phyloP scores from a whole-genome alignment of 2,797 vertebrate species.

The Acrocephalus scirpaceus region DNA sequence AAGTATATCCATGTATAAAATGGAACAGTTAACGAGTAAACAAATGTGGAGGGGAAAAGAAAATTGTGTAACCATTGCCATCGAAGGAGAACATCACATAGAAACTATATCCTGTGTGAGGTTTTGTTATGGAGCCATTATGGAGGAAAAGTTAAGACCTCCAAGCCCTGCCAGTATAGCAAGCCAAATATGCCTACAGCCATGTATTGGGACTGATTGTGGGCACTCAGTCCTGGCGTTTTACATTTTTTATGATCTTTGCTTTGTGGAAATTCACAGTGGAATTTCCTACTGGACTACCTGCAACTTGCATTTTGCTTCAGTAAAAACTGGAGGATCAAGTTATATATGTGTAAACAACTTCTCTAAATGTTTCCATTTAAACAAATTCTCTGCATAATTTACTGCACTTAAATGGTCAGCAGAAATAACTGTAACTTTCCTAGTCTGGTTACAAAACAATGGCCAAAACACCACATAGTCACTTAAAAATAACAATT shows the following conservation, averaged over 20 bases:
- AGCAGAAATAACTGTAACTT: slow-evolving; percentile 23
- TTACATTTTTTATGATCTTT: not conserved
- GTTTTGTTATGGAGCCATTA: not conserved
- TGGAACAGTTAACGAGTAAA: not conserved
- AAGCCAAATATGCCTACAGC: not conserved
- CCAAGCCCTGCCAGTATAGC: not conserved
- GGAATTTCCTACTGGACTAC: slow-evolving; percentile 5
- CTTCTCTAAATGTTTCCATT: not conserved
- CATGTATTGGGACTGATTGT: fast-evolving
- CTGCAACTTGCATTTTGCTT: not conserved
- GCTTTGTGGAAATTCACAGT: not conserved
- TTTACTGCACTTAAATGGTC: not conserved
- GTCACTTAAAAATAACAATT: slow-evolving; percentile 36
- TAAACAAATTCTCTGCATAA: not conserved
- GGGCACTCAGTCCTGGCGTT: not conserved
- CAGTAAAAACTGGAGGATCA: not conserved
- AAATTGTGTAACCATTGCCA: not conserved
- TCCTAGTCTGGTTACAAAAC: slow-evolving; percentile 20
- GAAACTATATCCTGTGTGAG: not conserved
- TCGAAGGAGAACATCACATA: not conserved
- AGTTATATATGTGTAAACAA: not conserved
- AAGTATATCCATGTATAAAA: not conserved
- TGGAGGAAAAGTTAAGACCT: not conserved
- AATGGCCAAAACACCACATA: not conserved
- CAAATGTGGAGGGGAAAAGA: not conserved